Percentiles rank a stretch among this genome's conserved stretches.
phyloP scores from a whole-genome alignment of 2,797 vertebrate species.

The Manis pentadactyla region DNA sequence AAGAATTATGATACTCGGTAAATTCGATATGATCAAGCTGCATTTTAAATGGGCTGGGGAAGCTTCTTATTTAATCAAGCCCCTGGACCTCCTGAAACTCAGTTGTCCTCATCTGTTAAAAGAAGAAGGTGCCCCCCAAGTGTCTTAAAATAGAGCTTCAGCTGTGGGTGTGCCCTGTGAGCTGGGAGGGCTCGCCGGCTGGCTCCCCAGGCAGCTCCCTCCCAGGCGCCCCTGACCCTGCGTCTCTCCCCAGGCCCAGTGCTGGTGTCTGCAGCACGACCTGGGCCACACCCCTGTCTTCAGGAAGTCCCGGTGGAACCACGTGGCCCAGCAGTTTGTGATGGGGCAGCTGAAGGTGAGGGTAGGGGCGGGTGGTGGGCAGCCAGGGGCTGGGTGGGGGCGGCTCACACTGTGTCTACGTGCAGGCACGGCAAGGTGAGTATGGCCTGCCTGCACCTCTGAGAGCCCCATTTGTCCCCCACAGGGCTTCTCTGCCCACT shows the following conservation, averaged over 20 bases:
- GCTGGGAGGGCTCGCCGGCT: neutral
- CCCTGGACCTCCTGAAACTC: neutral
- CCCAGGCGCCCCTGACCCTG: neutral
- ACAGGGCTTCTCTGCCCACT: constrained; percentile 96
- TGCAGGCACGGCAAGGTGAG: neutral
- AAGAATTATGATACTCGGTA: too few relatives aligned
- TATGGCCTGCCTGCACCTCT: rapidly evolving
- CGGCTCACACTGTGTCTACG: rapidly evolving
- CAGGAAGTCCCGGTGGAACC: constrained; percentile 75
- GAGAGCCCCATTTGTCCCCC: neutral
- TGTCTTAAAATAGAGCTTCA: neutral
- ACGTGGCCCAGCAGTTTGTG: constrained; percentile 80
- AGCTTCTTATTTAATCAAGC: neutral
- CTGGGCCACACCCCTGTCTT: constrained; percentile 79
- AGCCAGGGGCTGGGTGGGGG: neutral
- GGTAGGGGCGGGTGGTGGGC: rapidly evolving
- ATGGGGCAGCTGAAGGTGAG: constrained; percentile 82
- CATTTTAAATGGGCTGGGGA: neutral
- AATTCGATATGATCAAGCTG: too few relatives aligned
- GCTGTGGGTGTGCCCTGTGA: neutral
- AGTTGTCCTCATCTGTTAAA: neutral
- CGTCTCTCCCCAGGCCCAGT: constrained; percentile 68
- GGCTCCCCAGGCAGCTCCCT: neutral
- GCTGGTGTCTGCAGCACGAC: constrained; percentile 81
- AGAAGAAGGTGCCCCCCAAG: neutral